Evolutionary conservation across 2,797 vertebrate genomes (phyloP).

Genomic region (Orientallactaga sibirica): DNA sequence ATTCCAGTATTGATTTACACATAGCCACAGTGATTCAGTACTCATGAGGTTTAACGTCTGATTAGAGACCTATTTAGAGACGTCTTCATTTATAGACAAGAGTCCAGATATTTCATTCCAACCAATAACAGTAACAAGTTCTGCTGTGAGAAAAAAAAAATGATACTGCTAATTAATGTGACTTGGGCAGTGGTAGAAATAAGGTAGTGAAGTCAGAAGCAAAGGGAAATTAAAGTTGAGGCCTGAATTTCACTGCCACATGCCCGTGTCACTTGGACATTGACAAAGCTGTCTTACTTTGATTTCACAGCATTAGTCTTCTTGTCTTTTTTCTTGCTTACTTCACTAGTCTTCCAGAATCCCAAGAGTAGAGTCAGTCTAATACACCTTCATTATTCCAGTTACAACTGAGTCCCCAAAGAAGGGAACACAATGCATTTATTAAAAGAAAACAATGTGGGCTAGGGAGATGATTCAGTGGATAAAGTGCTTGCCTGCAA

Average conservation of each 20-base stretch:
- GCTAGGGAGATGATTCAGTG: no score
- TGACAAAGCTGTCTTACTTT: not conserved
- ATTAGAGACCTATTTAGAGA: constrained; percentile 34
- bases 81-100: constrained; percentile 53
- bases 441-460: not conserved
- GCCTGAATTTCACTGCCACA: no score
- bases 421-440: not conserved
- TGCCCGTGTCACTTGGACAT: not conserved
- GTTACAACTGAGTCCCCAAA: not conserved
- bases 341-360: not conserved
- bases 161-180: constrained; percentile 7
- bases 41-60: constrained; percentile 11
- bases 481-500: no score
- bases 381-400: not conserved
- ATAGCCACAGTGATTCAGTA: not conserved
- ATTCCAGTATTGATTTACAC: constrained; percentile 11
- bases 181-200: not conserved
- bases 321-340: not conserved
- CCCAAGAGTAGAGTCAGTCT: not conserved
- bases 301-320: not conserved
- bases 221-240: not conserved
- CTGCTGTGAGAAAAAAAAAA: constrained; percentile 16
- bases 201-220: not conserved
- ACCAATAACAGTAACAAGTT: not conserved
- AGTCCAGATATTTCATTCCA: constrained; percentile 46